Evolutionary conservation across 2,797 vertebrate genomes (phyloP).

Genomic region (Botia almorhae): DNA sequence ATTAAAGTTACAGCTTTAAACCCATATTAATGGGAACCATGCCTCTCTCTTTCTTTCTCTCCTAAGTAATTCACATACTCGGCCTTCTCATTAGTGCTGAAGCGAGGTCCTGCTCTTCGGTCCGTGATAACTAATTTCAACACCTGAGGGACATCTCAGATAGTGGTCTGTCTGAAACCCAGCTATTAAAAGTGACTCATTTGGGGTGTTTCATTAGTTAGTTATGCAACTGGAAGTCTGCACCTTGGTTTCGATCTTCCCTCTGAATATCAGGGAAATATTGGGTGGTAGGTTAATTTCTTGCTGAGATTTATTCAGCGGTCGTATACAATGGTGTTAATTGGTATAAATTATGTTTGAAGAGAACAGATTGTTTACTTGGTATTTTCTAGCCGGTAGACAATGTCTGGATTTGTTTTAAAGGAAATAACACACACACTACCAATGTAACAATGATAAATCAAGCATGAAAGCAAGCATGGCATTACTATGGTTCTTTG

Average conservation of each 20-base stretch:
- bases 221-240: slow-evolving; percentile 11
- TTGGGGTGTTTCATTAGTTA: slow-evolving; percentile 27
- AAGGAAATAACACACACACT: too few species aligned
- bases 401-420: too few species aligned
- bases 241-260: slow-evolving; percentile 3
- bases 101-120: slow-evolving; percentile 7
- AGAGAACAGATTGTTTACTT: not conserved
- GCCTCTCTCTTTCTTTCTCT: not conserved
- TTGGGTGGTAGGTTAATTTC: slow-evolving; percentile 5
- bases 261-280: slow-evolving; percentile 2
- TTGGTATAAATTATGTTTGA: slow-evolving; percentile 8
- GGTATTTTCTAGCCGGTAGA: too few species aligned
- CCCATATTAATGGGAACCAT: not conserved
- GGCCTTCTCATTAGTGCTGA: slow-evolving; percentile 43
- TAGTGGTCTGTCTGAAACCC: slow-evolving; percentile 33
- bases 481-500: too few species aligned
- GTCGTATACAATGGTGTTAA: not conserved
- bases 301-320: slow-evolving; percentile 3
- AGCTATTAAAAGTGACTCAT: slow-evolving; percentile 34
- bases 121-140: slow-evolving; percentile 30
- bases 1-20: slow-evolving; percentile 39
- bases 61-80: slow-evolving; percentile 32
- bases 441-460: too few species aligned
- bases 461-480: too few species aligned
- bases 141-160: slow-evolving; percentile 51